A percentile compares a stretch with the other conserved stretches of the same genome.
phyloP scores from a whole-genome alignment of 2,113 vertebrate genomes.

The Pteruthius melanotis region DNA sequence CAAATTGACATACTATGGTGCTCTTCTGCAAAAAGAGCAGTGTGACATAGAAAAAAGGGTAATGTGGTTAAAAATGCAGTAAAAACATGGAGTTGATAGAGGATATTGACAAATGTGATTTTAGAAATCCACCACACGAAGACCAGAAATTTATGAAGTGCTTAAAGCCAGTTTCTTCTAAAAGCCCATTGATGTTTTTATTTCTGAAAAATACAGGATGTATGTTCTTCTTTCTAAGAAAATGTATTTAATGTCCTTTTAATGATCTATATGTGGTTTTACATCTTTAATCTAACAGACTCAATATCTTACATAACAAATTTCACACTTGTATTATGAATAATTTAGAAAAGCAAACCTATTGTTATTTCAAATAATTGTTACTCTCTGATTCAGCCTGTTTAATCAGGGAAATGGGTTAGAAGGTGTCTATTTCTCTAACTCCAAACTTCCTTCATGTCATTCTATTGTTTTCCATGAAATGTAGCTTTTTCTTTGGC shows the following conservation, averaged over 20 bases:
- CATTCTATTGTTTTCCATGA: background rate
- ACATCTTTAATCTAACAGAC: background rate
- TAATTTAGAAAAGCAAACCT: background rate
- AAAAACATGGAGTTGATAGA: background rate
- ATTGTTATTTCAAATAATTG: background rate
- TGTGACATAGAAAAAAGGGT: background rate
- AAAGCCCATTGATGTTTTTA: background rate
- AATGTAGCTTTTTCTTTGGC: background rate
- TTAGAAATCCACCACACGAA: background rate
- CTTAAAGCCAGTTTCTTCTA: background rate
- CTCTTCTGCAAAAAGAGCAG: background rate
- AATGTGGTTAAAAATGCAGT: background rate
- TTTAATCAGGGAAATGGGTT: background rate
- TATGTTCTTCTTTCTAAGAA: background rate
- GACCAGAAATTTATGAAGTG: background rate
- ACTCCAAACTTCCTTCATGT: background rate
- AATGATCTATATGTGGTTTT: background rate
- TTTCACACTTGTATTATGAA: background rate
- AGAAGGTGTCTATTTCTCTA: background rate
- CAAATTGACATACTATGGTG: background rate
- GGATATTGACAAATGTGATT: background rate
- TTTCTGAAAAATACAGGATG: background rate
- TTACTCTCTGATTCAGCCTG: background rate
- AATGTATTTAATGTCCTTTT: background rate
- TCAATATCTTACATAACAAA: background rate